phyloP scores from a whole-genome alignment of 2,113 vertebrate species.

The Calypte anna region DNA sequence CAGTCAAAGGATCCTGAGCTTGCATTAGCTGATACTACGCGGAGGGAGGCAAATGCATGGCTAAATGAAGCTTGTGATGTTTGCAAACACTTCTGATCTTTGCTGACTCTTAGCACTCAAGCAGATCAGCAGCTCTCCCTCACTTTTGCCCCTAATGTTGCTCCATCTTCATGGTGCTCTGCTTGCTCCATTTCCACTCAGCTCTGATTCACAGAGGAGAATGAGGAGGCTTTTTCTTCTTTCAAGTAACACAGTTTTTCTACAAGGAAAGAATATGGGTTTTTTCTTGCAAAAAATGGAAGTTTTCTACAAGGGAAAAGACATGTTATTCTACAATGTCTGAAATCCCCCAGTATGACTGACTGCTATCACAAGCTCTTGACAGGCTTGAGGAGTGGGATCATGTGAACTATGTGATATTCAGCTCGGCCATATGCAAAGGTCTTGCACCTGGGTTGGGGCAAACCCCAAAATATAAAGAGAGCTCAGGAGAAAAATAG shows the following conservation, averaged over 20 bases:
- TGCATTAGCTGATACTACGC: background rate
- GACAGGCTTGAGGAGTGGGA: background rate
- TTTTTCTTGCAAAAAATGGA: background rate
- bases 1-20: background rate
- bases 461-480: background rate
- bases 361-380: background rate
- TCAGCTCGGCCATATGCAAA: background rate
- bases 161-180: background rate
- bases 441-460: background rate
- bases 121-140: background rate
- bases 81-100: background rate
- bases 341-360: background rate
- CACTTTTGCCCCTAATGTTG: background rate
- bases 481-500: background rate
- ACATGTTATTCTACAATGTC: background rate
- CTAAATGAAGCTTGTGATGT: background rate
- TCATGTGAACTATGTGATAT: background rate
- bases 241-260: background rate
- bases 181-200: background rate
- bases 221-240: background rate
- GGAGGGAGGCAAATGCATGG: background rate
- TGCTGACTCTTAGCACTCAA: background rate
- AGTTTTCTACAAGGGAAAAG: background rate
- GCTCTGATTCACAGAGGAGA: background rate
- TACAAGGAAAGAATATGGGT: background rate